Conservation (phyloP, 2,113 vertebrate species). For the Phrynocephalus versicolor region DNA sequence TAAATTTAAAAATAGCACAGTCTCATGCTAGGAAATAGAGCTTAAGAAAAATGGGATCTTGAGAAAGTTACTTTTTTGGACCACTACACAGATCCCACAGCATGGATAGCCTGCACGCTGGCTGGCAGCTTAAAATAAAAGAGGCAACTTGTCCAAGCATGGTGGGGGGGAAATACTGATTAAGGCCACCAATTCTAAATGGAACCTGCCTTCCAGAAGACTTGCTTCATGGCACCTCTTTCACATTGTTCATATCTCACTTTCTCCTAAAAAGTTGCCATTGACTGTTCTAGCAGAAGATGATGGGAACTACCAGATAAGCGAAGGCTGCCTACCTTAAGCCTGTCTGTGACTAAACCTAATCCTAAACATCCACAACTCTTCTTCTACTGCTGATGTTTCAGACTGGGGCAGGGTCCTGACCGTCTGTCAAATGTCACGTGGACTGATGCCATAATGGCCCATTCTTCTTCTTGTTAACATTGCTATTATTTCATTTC, state of each 20-base stretch:
- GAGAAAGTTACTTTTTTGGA: neutral
- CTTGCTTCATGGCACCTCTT: neutral
- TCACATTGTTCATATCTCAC: neutral
- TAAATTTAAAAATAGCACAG: neutral
- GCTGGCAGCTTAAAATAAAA: too few relatives aligned
- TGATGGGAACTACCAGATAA: neutral
- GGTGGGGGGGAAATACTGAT: too few relatives aligned
- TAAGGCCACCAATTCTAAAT: neutral
- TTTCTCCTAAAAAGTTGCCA: neutral
- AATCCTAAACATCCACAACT: too few relatives aligned
- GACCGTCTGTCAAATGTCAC: neutral
- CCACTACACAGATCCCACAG: too few relatives aligned
- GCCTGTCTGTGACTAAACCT: neutral
- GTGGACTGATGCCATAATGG: neutral
- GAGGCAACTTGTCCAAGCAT: too few relatives aligned
- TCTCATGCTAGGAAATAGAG: neutral
- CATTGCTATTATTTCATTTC: slow-evolving; percentile 1
- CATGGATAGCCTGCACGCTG: too few relatives aligned
- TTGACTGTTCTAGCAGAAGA: neutral
- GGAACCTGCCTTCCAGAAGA: neutral
- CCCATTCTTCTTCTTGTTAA: too few relatives aligned
- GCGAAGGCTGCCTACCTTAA: neutral
- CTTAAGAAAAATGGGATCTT: neutral
- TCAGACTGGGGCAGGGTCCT: neutral
- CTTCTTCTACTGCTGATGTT: neutral